Percentiles rank a stretch among this genome's conserved stretches.
Conservation (phyloP, 2,113 vertebrate genomes). For the Pseudorasbora parva region DNA sequence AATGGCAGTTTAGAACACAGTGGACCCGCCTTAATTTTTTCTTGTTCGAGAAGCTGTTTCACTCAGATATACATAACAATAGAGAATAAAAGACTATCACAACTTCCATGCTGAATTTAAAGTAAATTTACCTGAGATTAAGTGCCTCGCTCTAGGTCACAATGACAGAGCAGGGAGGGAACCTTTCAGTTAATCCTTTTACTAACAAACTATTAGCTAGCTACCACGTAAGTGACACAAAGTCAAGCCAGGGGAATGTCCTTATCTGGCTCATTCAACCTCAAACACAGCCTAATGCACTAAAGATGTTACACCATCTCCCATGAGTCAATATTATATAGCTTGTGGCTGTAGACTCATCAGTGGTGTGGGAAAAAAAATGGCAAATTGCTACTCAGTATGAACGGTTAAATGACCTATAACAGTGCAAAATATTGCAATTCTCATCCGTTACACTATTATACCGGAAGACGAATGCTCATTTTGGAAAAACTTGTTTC, state of each 20-base stretch:
- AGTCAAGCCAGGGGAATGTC: neutral
- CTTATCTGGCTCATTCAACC: neutral
- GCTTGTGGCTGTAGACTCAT: neutral
- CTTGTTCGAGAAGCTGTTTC: too few species aligned
- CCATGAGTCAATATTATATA: neutral
- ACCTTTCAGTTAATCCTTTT: neutral
- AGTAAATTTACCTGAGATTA: neutral
- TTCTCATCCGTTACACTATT: neutral
- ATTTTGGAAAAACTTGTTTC: neutral
- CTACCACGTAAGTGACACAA: conserved; percentile 4
- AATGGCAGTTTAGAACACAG: too few species aligned
- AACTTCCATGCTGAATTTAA: too few species aligned
- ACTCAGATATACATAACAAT: too few species aligned
- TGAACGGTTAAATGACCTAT: neutral
- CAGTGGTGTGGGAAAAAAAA: neutral
- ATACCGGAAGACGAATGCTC: neutral
- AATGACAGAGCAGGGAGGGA: neutral
- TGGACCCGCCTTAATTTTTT: too few species aligned
- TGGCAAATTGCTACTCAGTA: neutral
- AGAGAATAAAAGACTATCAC: too few species aligned
- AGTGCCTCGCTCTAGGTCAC: neutral
- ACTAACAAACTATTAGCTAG: neutral
- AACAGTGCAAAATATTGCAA: neutral
- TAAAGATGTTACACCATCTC: conserved; percentile 22
- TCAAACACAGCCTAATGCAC: conserved; percentile 18